phyloP scores from a whole-genome alignment of 2,888 invertebrate species.

The Dicyrtomina minuta region DNA sequence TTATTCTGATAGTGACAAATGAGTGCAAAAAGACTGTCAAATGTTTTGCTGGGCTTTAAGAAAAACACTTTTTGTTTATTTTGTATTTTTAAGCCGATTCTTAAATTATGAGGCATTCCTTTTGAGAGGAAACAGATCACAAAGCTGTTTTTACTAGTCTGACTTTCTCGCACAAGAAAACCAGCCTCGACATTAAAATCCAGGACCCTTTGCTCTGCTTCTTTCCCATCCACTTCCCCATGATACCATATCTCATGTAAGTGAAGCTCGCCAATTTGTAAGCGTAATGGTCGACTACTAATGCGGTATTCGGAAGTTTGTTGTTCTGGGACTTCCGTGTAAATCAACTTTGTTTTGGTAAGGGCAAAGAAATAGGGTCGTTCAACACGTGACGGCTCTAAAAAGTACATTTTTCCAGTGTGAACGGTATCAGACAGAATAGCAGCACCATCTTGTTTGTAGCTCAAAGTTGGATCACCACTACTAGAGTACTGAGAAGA shows the following conservation, averaged over 20 bases:
- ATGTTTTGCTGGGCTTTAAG: conserved; percentile 79
- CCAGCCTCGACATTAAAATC: conserved; percentile 85
- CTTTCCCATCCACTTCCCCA: conserved; percentile 70
- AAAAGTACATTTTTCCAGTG: conserved; percentile 51
- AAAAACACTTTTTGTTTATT: conserved; percentile 84
- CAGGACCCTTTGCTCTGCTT: conserved; percentile 64
- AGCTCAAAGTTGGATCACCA: too few relatives aligned
- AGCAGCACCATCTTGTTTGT: too few relatives aligned
- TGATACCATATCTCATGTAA: conserved; percentile 94
- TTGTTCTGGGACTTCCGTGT: conserved; percentile 45
- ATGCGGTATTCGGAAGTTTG: too few relatives aligned
- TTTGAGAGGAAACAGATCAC: conserved; percentile 89
- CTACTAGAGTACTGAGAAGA: too few relatives aligned
- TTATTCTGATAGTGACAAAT: conserved; percentile 85
- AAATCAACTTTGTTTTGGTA: conserved; percentile 42
- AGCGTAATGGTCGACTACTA: too few relatives aligned
- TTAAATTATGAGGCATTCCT: conserved; percentile 85
- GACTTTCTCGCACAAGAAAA: conserved; percentile 87
- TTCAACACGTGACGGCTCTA: conserved; percentile 31
- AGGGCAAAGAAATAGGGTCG: conserved; percentile 48
- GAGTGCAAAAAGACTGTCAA: conserved; percentile 87
- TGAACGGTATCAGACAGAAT: too few relatives aligned
- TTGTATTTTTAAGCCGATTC: conserved; percentile 79
- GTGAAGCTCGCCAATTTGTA: too few relatives aligned
- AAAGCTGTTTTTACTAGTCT: conserved; percentile 93